Evolutionary conservation across 2,113 vertebrate species (phyloP).

Genomic region (Lucifuga dentata): DNA sequence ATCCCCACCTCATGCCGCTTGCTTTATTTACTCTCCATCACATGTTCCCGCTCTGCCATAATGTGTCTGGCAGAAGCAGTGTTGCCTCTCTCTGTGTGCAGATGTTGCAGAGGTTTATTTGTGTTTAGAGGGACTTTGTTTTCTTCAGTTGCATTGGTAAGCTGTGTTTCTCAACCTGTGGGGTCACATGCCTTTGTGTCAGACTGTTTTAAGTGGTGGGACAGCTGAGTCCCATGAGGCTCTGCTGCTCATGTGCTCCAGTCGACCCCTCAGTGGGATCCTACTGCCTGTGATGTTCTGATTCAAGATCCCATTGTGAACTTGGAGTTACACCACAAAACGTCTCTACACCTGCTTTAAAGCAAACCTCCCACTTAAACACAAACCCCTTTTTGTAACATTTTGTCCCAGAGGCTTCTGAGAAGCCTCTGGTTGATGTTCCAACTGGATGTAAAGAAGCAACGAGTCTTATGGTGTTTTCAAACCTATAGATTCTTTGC

Average conservation of each 20-base stretch:
- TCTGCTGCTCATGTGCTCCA: conserved; percentile 7
- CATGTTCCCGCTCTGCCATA: conserved; percentile 54
- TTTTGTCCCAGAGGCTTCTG: no score
- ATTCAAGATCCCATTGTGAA: conserved; percentile 32
- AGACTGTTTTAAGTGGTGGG: conserved; percentile 50
- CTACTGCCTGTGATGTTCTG: conserved; percentile 17
- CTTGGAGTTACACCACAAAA: conserved; percentile 11
- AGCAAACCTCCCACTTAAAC: no score
- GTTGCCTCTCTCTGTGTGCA: conserved; percentile 47
- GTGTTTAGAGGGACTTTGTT: conserved; percentile 67
- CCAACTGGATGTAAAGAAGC: no score
- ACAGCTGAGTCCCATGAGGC: conserved; percentile 52
- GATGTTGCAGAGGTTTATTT: conserved; percentile 73
- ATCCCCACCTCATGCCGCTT: conserved; percentile 57
- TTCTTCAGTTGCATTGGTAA: conserved; percentile 71
- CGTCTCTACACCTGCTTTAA: conserved; percentile 13
- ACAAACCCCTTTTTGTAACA: no score
- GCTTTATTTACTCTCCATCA: conserved; percentile 70
- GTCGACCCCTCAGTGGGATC: conserved; percentile 11
- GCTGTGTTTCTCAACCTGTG: conserved; percentile 42
- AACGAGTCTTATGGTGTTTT: no score
- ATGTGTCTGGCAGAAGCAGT: conserved; percentile 59
- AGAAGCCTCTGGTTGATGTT: no score
- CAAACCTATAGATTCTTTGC: no score
- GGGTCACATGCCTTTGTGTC: conserved; percentile 61